A percentile compares a stretch with the other conserved stretches of the same genome.
phyloP scores from a whole-genome alignment of 2,113 vertebrate genomes.

The Lota lota region DNA sequence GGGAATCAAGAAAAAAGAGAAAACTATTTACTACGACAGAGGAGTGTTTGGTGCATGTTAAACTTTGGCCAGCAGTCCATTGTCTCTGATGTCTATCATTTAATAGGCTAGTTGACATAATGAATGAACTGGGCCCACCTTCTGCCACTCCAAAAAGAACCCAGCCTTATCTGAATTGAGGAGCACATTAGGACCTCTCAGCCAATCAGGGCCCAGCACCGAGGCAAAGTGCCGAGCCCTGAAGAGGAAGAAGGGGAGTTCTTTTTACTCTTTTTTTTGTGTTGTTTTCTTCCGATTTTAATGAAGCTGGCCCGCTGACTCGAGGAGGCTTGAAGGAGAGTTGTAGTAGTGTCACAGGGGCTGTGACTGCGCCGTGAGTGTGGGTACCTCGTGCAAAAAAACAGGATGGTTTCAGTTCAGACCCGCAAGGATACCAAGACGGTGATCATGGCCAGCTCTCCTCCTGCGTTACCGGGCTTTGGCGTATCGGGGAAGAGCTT shows the following conservation, averaged over 20 bases:
- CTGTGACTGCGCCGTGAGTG: slow-evolving; percentile 55
- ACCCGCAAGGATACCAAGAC: slow-evolving; percentile 50
- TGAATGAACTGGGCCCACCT: slow-evolving; percentile 91
- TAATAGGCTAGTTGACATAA: slow-evolving; percentile 84
- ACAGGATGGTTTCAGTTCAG: slow-evolving; percentile 69
- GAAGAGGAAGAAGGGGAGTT: slow-evolving; percentile 64
- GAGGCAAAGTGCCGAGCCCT: slow-evolving; percentile 57
- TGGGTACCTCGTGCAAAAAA: slow-evolving; percentile 34
- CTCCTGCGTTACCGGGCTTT: slow-evolving; percentile 76
- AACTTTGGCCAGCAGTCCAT: slow-evolving; percentile 76
- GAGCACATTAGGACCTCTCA: slow-evolving; percentile 67
- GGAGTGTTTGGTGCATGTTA: slow-evolving; percentile 73
- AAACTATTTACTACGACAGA: slow-evolving; percentile 74
- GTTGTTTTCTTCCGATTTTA: slow-evolving; percentile 71
- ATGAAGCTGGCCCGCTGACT: slow-evolving; percentile 74
- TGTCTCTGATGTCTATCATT: slow-evolving; percentile 87
- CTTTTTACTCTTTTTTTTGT: slow-evolving; percentile 44
- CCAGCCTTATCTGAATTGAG: slow-evolving; percentile 76
- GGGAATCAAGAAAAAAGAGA: slow-evolving; percentile 57
- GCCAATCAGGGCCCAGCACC: slow-evolving; percentile 58
- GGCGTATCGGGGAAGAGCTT: slow-evolving; percentile 89
- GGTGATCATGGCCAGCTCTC: slow-evolving; percentile 71
- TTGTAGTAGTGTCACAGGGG: slow-evolving; percentile 50
- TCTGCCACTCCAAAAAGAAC: slow-evolving; percentile 79
- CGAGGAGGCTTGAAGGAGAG: slow-evolving; percentile 60